Conservation (phyloP, 2,797 vertebrate genomes). For the Hyperoplus lanceolatus region DNA sequence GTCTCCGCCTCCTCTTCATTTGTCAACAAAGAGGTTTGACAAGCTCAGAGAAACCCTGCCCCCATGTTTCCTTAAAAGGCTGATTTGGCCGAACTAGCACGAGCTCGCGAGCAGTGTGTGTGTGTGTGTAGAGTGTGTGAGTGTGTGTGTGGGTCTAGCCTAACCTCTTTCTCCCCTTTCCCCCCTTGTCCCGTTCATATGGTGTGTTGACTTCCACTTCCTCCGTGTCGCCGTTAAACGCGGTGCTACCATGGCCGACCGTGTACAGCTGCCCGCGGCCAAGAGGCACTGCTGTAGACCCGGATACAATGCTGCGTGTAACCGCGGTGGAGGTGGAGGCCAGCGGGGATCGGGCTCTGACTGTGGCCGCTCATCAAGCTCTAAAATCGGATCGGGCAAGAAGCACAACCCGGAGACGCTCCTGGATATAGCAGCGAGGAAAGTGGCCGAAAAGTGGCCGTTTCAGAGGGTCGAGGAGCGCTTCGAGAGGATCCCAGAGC, state of each 20-base stretch:
- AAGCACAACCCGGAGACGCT: conserved; percentile 92
- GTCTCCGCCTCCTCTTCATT: conserved; percentile 77
- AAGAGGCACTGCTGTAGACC: conserved; percentile 97
- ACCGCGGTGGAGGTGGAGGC: conserved; percentile 78
- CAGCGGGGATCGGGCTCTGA: conserved; percentile 87
- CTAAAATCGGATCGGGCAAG: conserved; percentile 84
- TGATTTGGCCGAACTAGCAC: conserved; percentile 60
- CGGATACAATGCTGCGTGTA: conserved; percentile 88
- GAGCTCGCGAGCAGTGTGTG: too few species aligned
- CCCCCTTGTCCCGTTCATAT: conserved; percentile 88
- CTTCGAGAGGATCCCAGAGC: conserved; percentile 96
- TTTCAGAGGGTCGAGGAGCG: conserved; percentile 96
- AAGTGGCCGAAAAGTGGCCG: conserved; percentile 97
- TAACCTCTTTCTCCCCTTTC: conserved; percentile 71
- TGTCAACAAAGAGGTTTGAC: conserved; percentile 85
- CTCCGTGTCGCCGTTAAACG: conserved; percentile 88
- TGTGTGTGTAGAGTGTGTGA: too few species aligned
- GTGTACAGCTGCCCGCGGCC: conserved; percentile 93
- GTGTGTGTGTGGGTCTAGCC: too few species aligned
- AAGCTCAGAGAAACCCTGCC: conserved; percentile 66
- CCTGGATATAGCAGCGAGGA: conserved; percentile 94
- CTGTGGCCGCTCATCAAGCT: conserved; percentile 76
- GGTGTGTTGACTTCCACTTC: conserved; percentile 93
- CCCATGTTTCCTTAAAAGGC: conserved; percentile 82
- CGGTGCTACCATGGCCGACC: conserved; percentile 98